Conservation (phyloP, 2,797 vertebrate species). For the Cyclopterus lumpus region DNA sequence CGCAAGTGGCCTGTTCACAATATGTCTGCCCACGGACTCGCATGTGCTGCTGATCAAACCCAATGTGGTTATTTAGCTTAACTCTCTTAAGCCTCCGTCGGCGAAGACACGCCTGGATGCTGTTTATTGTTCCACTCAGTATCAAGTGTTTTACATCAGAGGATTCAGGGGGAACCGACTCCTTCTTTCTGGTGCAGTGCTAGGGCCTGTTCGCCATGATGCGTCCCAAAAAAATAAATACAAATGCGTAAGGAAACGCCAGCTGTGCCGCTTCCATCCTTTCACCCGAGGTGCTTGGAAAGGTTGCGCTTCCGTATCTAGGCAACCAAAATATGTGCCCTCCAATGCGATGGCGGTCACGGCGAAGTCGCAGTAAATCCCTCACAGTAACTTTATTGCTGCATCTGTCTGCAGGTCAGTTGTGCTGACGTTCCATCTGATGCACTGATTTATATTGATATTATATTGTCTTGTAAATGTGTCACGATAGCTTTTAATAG, state of each 20-base stretch:
- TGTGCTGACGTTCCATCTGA: background rate
- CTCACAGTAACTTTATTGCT: background rate
- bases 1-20: constrained; percentile 44
- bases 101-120: background rate
- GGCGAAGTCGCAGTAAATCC: background rate
- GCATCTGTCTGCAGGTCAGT: background rate
- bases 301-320: background rate
- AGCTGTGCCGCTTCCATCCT: background rate
- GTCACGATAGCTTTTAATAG: constrained; percentile 9
- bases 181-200: background rate
- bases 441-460: background rate
- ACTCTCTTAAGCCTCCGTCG: background rate
- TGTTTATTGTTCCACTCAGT: background rate
- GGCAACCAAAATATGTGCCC: background rate
- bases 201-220: background rate
- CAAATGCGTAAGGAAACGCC: background rate
- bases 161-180: background rate
- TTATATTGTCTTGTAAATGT: constrained; percentile 32
- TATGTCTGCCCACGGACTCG: constrained; percentile 24
- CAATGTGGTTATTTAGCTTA: background rate
- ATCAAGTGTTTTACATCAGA: background rate
- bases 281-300: background rate
- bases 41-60: constrained; percentile 13
- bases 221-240: background rate
- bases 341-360: background rate